Conservation (phyloP, 2,888 invertebrate species). For the Baronia brevicornis region DNA sequence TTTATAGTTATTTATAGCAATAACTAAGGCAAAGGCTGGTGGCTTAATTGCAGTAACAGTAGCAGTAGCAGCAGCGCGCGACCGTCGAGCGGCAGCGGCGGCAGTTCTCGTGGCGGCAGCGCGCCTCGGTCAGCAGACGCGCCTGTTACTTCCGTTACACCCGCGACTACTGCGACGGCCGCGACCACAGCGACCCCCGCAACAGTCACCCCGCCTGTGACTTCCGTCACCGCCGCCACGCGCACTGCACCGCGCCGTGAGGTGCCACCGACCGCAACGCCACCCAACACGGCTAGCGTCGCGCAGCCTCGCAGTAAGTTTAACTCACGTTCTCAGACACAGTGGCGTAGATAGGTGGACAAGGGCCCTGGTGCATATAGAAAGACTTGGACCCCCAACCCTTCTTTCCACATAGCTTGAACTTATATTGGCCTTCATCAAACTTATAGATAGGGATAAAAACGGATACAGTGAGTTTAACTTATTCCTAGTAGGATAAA, state of each 20-base stretch:
- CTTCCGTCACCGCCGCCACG: constrained; percentile 16
- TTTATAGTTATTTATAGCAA: no score
- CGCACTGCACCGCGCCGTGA: constrained; percentile 19
- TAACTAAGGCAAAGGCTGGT: no score
- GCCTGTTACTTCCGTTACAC: constrained; percentile 24
- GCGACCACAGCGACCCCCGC: constrained; percentile 35
- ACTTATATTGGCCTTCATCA: no score
- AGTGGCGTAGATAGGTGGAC: no score
- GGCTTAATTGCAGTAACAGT: constrained; percentile 47
- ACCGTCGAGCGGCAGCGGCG: constrained; percentile 45
- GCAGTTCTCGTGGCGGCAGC: constrained; percentile 65
- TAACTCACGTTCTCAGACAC: no score
- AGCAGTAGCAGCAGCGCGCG: constrained; percentile 45
- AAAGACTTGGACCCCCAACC: no score
- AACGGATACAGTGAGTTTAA: no score
- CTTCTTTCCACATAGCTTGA: no score
- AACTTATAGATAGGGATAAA: no score
- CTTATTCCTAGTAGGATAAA: no score
- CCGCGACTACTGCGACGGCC: constrained; percentile 28
- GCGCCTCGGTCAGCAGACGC: constrained; percentile 44
- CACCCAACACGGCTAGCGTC: constrained; percentile 36
- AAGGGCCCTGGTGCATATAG: no score
- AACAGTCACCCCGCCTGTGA: constrained; percentile 21
- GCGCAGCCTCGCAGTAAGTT: constrained; percentile 36
- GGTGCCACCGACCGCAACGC: constrained; percentile 39